Base-by-base conservation (phyloP, 92 coral and sea anemone genomes). In the Plumapathes pennacea region DNA sequence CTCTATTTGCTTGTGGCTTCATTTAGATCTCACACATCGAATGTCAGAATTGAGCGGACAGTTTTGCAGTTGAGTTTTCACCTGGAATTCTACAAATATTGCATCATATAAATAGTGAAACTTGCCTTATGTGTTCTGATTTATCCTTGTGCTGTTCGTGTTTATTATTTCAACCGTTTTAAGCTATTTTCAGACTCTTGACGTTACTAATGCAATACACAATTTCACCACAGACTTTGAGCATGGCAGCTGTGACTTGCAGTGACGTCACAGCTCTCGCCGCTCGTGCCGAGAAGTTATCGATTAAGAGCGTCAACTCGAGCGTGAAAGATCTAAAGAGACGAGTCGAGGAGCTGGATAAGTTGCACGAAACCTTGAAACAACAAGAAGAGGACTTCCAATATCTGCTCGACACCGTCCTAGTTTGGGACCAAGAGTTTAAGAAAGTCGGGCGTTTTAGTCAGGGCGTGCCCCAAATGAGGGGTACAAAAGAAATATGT, bases 391-490 rank as follows among this genome's bases (percentile, higher is more conserved):
- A 94, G 10, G 86, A 89, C 42, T 60, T 85, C 9, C 84, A 84
- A 47, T 94, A 78, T 51, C 54, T 94, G 46, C 69, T 79, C 40
- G 89, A 76, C 55, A 66, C 77, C 5, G 88, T 88, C 29, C 65
- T 76, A 13, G 81, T 76, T 46, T 94, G 98, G 98, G 90, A 84
- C 34, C 85, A 81, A 10, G 98, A 94, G 42, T 71, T 94, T 54
- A 86, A 73, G 32, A 84, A 76, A 28, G 84, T 94, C 14, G 94
- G 83, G 3, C 83, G 98, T 41, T 89, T 89, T 32, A 86, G 98
- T 36, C 98, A 94, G 50, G 98, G 98, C 8, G 95, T 94, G 8
- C 98, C 98, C 4, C 96, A 94, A 46, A 83, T 77, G 77, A 69
- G 98, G 8, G 74, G 75, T 7, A 70, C 89, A 4, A 88, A 77